Conservation (phyloP, 2,888 invertebrate species). For the Drosophila subsilvestris region DNA sequence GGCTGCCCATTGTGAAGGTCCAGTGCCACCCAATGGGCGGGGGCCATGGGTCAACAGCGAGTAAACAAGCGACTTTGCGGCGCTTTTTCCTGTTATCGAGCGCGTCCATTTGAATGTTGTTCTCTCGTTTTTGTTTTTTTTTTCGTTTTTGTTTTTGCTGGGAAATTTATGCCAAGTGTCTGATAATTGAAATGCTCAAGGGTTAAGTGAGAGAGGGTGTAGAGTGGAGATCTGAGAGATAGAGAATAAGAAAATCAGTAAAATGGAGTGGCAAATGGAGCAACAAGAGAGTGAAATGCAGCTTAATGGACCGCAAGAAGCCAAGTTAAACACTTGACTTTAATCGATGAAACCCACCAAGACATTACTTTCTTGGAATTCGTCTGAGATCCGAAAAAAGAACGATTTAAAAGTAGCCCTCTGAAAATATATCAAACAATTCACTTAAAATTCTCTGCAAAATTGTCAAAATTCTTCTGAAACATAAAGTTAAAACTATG, state of each 20-base stretch:
- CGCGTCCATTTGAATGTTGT: conserved; percentile 57
- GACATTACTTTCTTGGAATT: background rate
- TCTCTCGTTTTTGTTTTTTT: conserved; percentile 22
- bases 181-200: conserved; percentile 67
- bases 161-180: conserved; percentile 56
- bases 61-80: conserved; percentile 76
- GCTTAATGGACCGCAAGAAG: conserved; percentile 14
- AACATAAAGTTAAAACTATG: background rate
- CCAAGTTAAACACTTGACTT: background rate
- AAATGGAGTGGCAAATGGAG: conserved; percentile 12
- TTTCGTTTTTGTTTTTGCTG: background rate
- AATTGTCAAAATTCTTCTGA: background rate
- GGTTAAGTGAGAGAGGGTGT: conserved; percentile 6
- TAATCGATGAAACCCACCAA: background rate
- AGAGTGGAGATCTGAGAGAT: background rate
- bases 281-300: conserved; percentile 9
- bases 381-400: background rate
- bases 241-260: background rate
- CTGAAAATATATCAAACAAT: background rate
- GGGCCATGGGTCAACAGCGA: conserved; percentile 46
- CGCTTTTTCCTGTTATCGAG: conserved; percentile 70
- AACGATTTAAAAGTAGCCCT: background rate
- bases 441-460: background rate
- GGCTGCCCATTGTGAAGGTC: background rate
- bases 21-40: background rate